These are phyloP conservation scores for Dendrophyllia cribrosa DNA, from an alignment of 64 coral and sea anemone species.

Conservation along the genomic window DNA sequence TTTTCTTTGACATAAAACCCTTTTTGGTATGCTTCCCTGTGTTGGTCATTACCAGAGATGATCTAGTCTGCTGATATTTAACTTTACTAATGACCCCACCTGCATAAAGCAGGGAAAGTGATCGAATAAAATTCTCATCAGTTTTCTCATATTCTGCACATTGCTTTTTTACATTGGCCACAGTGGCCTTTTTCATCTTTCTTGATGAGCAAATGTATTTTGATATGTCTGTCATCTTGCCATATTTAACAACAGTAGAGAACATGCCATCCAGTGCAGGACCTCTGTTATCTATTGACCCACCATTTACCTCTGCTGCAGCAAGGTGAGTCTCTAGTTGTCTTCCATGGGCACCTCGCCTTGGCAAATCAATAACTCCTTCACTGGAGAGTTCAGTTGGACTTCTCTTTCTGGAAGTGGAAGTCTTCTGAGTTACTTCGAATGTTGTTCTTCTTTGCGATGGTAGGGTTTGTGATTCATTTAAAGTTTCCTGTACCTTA, in stretches of 20 bases:
- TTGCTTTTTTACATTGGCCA: neutral
- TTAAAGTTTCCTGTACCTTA: too few relatives aligned
- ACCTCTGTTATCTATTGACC: conserved; percentile 42
- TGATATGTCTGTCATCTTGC: neutral
- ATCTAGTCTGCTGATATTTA: conserved; percentile 47
- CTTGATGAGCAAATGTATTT: conserved; percentile 3
- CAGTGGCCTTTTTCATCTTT: conserved; percentile 33
- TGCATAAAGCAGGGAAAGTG: conserved; percentile 68
- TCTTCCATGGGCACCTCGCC: conserved; percentile 49
- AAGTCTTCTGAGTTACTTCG: conserved; percentile 48
- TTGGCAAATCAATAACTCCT: conserved; percentile 54
- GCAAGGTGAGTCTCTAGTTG: conserved; percentile 65
- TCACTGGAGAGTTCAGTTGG: conserved; percentile 42
- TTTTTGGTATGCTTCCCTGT: conserved; percentile 45
- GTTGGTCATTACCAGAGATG: conserved; percentile 33
- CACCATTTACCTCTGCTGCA: conserved; percentile 65
- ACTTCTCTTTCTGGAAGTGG: conserved; percentile 19
- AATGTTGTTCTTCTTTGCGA: conserved; percentile 29
- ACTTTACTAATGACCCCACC: conserved; percentile 56
- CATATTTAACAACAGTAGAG: conserved; percentile 31
- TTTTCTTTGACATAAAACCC: conserved; percentile 25
- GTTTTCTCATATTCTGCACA: conserved; percentile 31
- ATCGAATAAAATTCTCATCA: conserved; percentile 57
- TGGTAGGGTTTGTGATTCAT: neutral
- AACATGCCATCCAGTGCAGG: conserved; percentile 46